Evolutionary conservation across 2,797 vertebrate species (phyloP), one percentile per base, ranked within the genome.

Genomic region (Pteropus rufus): DNA sequence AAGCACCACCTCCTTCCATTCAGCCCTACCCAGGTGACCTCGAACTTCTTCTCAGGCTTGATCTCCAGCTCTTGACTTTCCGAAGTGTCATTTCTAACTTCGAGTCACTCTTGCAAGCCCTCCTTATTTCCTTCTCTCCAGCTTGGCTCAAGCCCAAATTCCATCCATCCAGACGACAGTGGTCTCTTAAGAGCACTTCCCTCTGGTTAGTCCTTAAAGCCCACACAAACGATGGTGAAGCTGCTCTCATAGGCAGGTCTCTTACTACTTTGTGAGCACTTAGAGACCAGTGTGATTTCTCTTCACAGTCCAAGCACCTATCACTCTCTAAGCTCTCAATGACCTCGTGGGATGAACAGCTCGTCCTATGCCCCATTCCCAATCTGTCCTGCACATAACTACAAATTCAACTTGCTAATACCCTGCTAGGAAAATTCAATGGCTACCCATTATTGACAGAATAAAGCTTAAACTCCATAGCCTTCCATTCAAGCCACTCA

Each of bases 361-460:
- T 31, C 14, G 4, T 31, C 23, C 21, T 10, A 2, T 14, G 31
- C 4, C 26, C 9, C 0, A 6, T 26, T 10, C 0, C 16, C 4
- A 15, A 2, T 29, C 62, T 36, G 11, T 46, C 31, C 23, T 49
- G 6, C 10, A 46, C 24, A 29, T 5, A 64, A 34, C 39, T 18
- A 2, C n/a, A 73, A 31, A 39, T 52, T 36, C 31, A 44, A 31
- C 60, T 64, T 58, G 18, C 54, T n/a, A 58, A 75, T 10, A 39
- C 34, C 24, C 24, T 58, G 2, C 21, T 91, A 36, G 36, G 80
- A 46, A 79, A 85, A 10, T 24, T 1, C 46, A 54, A 2, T 21
- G 21, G 12, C 41, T 29, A 2, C 10, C 21, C 7, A 23, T 29
- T n/a, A 44, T 2, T 89, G n/a, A 77, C 15, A 72, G 36, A 60